A percentile compares a stretch with the other conserved stretches of the same genome.
These are phyloP conservation scores for Desmophyllum pertusum DNA, from an alignment of 92 coral and sea anemone species.

Conservation along the genomic window DNA sequence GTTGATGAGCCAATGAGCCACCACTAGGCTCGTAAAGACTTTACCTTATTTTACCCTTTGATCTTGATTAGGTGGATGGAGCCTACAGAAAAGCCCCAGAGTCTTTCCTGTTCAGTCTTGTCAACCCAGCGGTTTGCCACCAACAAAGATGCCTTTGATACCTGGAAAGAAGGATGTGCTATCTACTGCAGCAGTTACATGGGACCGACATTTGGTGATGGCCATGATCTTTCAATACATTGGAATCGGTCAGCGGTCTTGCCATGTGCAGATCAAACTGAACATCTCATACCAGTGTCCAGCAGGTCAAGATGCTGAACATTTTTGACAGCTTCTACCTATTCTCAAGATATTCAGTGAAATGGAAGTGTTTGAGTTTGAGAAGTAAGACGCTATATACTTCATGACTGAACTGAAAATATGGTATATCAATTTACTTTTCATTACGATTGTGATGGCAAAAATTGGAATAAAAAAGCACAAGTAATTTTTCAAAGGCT, in stretches of 20 bases:
- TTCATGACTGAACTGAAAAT: background rate
- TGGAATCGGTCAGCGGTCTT: too few species aligned
- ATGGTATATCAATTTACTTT: too few species aligned
- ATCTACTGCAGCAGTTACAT: conserved; percentile 38
- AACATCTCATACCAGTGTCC: conserved; percentile 56
- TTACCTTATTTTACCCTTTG: background rate
- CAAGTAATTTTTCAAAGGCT: too few species aligned
- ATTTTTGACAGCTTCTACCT: conserved; percentile 53
- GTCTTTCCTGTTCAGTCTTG: conserved; percentile 62
- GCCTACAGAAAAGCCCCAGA: conserved; percentile 4
- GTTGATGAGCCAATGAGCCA: too few species aligned
- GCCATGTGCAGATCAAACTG: too few species aligned
- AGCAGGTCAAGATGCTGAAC: conserved; percentile 32
- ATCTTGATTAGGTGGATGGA: conserved; percentile 8
- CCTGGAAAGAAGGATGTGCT: conserved; percentile 39
- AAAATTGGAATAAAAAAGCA: too few species aligned
- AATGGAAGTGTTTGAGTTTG: conserved; percentile 58
- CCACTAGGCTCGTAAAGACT: background rate
- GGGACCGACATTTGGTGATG: conserved; percentile 71
- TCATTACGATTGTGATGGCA: too few species aligned
- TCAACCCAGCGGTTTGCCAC: conserved; percentile 31
- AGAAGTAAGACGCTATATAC: background rate
- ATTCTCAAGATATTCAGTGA: too few species aligned
- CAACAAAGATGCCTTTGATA: conserved; percentile 37
- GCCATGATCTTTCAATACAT: conserved; percentile 43